Evolutionary conservation across 1,140 invertebrate species (phyloP).

Genomic region (Orchestia grillus): DNA sequence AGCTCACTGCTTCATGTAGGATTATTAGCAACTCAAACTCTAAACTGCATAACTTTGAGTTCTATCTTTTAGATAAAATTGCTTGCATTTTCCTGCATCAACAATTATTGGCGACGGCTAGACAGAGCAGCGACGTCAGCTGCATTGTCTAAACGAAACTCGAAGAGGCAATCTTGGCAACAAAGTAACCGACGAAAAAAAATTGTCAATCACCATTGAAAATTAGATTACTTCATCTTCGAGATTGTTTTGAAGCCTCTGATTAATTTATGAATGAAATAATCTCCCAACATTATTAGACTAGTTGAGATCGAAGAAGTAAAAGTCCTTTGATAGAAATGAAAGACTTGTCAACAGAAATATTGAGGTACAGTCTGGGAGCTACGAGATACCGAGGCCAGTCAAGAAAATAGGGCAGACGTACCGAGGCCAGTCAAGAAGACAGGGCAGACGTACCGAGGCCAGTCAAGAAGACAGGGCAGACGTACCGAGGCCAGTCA

Average conservation of each 20-base stretch:
- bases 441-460: background rate
- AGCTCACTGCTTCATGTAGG: background rate
- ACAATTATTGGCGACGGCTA: background rate
- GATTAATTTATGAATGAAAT: no score
- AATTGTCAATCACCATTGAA: no score
- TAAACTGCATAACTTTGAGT: background rate
- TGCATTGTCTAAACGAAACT: no score
- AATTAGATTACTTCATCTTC: no score
- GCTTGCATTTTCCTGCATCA: background rate
- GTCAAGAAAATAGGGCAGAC: background rate
- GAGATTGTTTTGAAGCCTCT: no score
- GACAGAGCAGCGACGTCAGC: no score
- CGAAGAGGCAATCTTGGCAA: no score
- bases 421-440: background rate
- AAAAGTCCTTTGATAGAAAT: background rate
- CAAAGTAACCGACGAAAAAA: no score
- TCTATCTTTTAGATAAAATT: background rate
- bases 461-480: background rate
- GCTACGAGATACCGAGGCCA: background rate
- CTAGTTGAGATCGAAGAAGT: no score
- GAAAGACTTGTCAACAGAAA: background rate
- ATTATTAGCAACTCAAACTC: background rate
- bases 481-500: background rate
- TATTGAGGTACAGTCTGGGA: background rate
- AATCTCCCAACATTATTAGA: no score